Percentiles rank a stretch among this genome's conserved stretches.
These are phyloP conservation scores for Alcis repandata DNA, from an alignment of 2,888 invertebrate genomes.

Conservation along the genomic window DNA sequence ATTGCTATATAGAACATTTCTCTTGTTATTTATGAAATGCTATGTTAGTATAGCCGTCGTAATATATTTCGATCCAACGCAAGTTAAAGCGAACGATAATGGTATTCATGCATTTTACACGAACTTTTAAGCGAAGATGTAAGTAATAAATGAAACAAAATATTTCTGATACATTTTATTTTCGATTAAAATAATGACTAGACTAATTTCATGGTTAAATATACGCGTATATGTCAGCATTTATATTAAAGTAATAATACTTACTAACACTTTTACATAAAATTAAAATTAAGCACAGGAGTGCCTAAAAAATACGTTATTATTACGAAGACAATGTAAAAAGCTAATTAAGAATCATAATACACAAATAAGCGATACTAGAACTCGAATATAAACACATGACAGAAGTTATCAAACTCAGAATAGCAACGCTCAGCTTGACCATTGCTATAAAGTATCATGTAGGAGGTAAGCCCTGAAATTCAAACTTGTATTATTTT, in stretches of 20 bases:
- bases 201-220: too few relatives aligned
- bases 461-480: too few relatives aligned
- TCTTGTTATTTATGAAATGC: constrained; percentile 58
- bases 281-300: too few relatives aligned
- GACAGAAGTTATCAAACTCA: neutral
- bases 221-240: too few relatives aligned
- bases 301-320: too few relatives aligned
- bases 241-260: too few relatives aligned
- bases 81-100: constrained; percentile 64
- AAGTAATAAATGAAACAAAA: constrained; percentile 51
- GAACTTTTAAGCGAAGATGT: constrained; percentile 67
- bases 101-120: constrained; percentile 78
- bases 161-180: constrained; percentile 39
- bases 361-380: too few relatives aligned
- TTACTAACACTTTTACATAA: too few relatives aligned
- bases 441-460: neutral
- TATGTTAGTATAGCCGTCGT: constrained; percentile 59
- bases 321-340: too few relatives aligned
- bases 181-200: neutral
- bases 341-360: too few relatives aligned
- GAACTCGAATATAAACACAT: neutral
- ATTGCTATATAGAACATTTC: constrained; percentile 47
- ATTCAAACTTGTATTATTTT: too few relatives aligned
- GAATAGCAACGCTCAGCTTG: neutral
- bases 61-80: constrained; percentile 58